These are phyloP conservation scores for Arrhopalites spinosus DNA, from an alignment of 2,888 invertebrate genomes.

Conservation along the genomic window DNA sequence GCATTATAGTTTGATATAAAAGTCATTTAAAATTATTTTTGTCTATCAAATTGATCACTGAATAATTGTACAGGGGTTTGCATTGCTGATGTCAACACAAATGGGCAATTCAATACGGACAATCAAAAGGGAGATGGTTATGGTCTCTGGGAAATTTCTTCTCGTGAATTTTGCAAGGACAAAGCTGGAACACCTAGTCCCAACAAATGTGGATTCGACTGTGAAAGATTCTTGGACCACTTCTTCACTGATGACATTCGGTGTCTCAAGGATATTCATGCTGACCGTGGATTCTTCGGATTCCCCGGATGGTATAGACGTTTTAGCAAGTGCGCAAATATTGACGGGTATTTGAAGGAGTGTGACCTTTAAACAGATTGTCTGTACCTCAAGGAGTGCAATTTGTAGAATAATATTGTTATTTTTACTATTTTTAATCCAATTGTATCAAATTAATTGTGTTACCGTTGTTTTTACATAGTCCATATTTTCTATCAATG, in stretches of 20 bases:
- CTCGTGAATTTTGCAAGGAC: constrained; percentile 12
- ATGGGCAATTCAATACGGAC: constrained; percentile 22
- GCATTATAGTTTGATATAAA: neutral
- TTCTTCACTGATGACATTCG: constrained; percentile 34
- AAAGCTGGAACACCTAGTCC: neutral
- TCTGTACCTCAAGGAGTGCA: constrained; percentile 27
- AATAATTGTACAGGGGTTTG: neutral
- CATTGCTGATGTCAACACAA: constrained; percentile 35
- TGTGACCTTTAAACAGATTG: no score
- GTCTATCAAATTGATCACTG: neutral
- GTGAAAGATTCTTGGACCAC: constrained; percentile 23
- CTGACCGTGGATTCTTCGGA: constrained; percentile 27
- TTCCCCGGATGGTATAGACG: constrained; percentile 35
- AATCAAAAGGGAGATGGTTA: constrained; percentile 17
- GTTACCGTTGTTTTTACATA: neutral
- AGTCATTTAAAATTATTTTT: neutral
- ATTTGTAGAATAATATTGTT: constrained; percentile 8
- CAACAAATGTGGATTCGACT: constrained; percentile 10
- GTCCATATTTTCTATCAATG: no score
- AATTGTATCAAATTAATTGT: neutral
- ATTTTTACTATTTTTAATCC: neutral
- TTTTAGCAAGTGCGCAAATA: constrained; percentile 22
- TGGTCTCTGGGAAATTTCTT: constrained; percentile 30
- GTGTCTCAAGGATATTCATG: constrained; percentile 26
- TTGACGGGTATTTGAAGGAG: constrained; percentile 21